Base-by-base conservation (phyloP, 2,113 vertebrate species). In the Hippocampus zosterae region DNA sequence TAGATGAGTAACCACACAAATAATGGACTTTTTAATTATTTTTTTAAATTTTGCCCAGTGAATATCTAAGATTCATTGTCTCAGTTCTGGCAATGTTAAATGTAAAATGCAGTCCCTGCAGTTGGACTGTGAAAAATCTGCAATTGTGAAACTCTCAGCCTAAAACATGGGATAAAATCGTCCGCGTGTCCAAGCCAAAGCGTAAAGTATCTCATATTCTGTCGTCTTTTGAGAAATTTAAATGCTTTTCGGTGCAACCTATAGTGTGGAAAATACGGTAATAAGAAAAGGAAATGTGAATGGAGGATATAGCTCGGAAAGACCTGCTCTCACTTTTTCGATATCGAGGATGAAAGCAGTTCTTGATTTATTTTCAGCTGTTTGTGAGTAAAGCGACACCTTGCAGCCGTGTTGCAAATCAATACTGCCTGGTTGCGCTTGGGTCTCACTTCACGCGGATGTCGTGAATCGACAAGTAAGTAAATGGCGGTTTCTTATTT, bases 361-460 rank as follows among this genome's bases (percentile, higher is more conserved):
- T 76, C 65, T 68, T 65, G 65, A 48, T 75, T 71, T 83, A 82
- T 79, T 82, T 87, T 85, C 81, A 81, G n/a, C n/a, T n/a, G 73
- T 21, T 82, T 75, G 74, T 79, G 81, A 56, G 81, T 77, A 80
- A 72, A 67, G 77, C 74, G 84, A 81, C 74, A 84, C 70, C 71
- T 65, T 65, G 56, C 25, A 60, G 48, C 68, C 66, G 71, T 70
- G 75, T 71, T 76, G 78, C 68, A 79, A 75, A 83, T 82, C 76
- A 79, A 83, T 79, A 78, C 65, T 78, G 48, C 41, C 44, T 78
- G 70, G 67, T 81, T 9, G 19, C 19, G 19, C 50, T 53, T n/a
- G 9, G 19, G 8, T 53, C 50, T 21, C 50, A n/a, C 8, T 21
- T 53, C 8, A 65, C 40, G 46, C 69, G 19, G 46, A 16, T 67